Conservation (phyloP, 92 coral and sea anemone species). For the Parazoanthus darwini region DNA sequence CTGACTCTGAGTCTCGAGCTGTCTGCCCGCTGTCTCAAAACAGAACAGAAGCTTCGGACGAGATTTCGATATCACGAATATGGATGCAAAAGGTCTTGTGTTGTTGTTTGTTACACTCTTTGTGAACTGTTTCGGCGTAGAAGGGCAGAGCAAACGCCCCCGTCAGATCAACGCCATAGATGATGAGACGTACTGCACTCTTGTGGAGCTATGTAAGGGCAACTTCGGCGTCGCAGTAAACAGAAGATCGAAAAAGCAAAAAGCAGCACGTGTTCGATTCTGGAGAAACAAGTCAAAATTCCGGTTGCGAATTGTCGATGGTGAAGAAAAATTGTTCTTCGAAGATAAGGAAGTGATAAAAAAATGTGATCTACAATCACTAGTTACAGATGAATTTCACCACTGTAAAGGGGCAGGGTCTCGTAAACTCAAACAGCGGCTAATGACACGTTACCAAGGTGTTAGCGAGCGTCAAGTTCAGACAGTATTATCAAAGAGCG, state of each 20-base stretch:
- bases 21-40: too few relatives aligned
- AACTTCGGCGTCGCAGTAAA: slow-evolving; percentile 37
- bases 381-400: slow-evolving; percentile 43
- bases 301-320: slow-evolving; percentile 12
- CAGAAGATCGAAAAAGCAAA: slow-evolving; percentile 39
- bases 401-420: slow-evolving; percentile 57
- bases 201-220: slow-evolving; percentile 35
- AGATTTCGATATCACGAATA: too few relatives aligned
- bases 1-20: too few relatives aligned
- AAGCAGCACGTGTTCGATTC: slow-evolving; percentile 48
- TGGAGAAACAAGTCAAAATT: slow-evolving; percentile 49
- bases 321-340: slow-evolving; percentile 34
- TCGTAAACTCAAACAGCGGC: slow-evolving; percentile 41
- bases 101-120: too few relatives aligned
- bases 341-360: slow-evolving; percentile 40
- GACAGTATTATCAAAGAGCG: slow-evolving; percentile 30
- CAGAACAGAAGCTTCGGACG: too few relatives aligned
- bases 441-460: slow-evolving; percentile 42
- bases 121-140: too few relatives aligned
- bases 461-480: slow-evolving; percentile 43
- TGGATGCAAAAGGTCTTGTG: too few relatives aligned
- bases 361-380: neutral
- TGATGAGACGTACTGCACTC: slow-evolving; percentile 41
- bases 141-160: too few relatives aligned
- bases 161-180: slow-evolving; percentile 22